Evolutionary conservation across 2,888 invertebrate species (phyloP).

Genomic region (Isoperla grammatica): DNA sequence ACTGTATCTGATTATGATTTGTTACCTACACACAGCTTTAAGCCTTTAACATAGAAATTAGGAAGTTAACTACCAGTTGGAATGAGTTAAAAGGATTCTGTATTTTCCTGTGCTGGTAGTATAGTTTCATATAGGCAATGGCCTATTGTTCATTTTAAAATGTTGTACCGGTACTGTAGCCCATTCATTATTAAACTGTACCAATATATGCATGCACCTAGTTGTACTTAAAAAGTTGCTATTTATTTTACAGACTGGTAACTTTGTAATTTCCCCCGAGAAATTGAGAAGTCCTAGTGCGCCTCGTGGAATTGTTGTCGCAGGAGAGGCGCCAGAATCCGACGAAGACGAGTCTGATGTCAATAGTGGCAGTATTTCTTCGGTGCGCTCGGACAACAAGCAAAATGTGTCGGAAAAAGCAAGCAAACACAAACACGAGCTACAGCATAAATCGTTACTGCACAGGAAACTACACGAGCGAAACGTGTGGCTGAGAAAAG

Average conservation of each 20-base stretch:
- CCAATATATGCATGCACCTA: too few species aligned
- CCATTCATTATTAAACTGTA: too few species aligned
- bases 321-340: constrained; percentile 33
- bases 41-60: too few species aligned
- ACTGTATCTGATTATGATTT: too few species aligned
- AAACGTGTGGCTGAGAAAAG: constrained; percentile 28
- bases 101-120: too few species aligned
- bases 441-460: constrained; percentile 29
- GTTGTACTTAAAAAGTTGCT: not conserved
- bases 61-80: too few species aligned
- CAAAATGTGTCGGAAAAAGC: not conserved
- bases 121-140: too few species aligned
- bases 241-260: not conserved
- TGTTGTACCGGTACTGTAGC: too few species aligned
- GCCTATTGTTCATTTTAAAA: too few species aligned
- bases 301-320: constrained; percentile 29
- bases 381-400: constrained; percentile 18
- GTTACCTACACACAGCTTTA: too few species aligned
- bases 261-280: not conserved
- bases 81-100: too few species aligned
- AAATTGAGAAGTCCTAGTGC: not conserved
- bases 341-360: constrained; percentile 30
- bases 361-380: constrained; percentile 25
- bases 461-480: constrained; percentile 31
- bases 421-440: constrained; percentile 22